A percentile compares a stretch with the other conserved stretches of the same genome.
Evolutionary conservation across 2,113 vertebrate species (phyloP).

Genomic region (Chlorodrepanis virens): DNA sequence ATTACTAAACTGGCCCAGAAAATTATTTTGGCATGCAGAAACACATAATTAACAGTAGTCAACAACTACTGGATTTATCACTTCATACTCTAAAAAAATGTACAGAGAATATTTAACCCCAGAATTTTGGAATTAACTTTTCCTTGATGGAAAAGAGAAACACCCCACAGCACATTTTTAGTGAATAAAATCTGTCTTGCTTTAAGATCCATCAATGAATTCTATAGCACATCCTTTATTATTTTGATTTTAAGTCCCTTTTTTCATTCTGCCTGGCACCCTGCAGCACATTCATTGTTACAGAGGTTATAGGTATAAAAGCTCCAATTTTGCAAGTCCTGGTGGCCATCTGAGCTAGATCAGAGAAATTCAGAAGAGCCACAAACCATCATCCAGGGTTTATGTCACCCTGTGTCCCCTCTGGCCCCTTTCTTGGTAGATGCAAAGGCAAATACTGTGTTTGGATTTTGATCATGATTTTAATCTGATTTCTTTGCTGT

Average conservation of each 20-base stretch:
- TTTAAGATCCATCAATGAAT: not conserved
- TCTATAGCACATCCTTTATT: not conserved
- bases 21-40: not conserved
- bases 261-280: not conserved
- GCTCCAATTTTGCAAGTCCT: not conserved
- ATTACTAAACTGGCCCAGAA: slow-evolving; percentile 7
- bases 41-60: not conserved
- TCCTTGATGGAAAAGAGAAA: not conserved
- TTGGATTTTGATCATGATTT: rapidly evolving
- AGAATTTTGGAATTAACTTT: not conserved
- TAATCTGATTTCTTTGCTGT: not conserved
- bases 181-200: not conserved
- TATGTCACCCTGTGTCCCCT: not conserved
- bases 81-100: not conserved
- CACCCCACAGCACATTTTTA: not conserved
- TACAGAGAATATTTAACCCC: not conserved
- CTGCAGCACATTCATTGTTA: not conserved
- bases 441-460: not conserved
- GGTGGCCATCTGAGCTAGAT: not conserved
- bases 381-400: not conserved
- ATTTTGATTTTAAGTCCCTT: not conserved
- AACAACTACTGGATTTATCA: slow-evolving; percentile 8
- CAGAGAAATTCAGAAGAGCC: not conserved
- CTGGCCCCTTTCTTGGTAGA: not conserved
- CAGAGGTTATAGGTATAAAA: not conserved